Evolutionary conservation across 92 coral and sea anemone species (phyloP).

Genomic region (Umimayanthus kanabou): DNA sequence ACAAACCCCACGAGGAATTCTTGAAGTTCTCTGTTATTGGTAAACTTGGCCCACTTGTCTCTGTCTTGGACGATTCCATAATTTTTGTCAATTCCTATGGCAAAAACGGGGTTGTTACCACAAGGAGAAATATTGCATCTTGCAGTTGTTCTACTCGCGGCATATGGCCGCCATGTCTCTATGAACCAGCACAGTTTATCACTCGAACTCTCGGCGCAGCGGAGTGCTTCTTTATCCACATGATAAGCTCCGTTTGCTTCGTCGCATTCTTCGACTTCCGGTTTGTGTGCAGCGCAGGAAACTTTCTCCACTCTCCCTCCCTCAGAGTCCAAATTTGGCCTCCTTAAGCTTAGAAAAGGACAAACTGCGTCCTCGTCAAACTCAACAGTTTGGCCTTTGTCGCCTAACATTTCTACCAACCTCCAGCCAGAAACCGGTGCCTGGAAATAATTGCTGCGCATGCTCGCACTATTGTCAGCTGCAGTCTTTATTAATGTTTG

Average conservation of each 20-base stretch:
- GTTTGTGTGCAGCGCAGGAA: constrained; percentile 53
- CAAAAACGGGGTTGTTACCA: constrained; percentile 62
- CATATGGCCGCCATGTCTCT: constrained; percentile 57
- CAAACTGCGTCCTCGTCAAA: constrained; percentile 57
- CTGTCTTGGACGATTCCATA: constrained; percentile 67
- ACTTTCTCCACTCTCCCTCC: constrained; percentile 34
- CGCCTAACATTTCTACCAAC: constrained; percentile 34
- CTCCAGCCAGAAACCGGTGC: constrained; percentile 16
- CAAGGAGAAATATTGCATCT: constrained; percentile 72
- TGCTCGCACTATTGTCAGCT: background rate
- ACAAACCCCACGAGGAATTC: constrained; percentile 53
- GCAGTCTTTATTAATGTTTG: background rate
- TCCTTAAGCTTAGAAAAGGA: constrained; percentile 68
- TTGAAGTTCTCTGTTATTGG: constrained; percentile 52
- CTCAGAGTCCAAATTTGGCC: background rate
- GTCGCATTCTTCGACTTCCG: constrained; percentile 60
- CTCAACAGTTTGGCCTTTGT: constrained; percentile 25
- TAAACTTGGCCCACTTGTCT: constrained; percentile 41
- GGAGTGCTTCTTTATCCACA: constrained; percentile 53
- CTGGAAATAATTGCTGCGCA: background rate
- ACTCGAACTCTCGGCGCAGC: constrained; percentile 48
- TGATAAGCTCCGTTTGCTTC: constrained; percentile 70
- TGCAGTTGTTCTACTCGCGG: constrained; percentile 47
- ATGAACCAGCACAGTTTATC: constrained; percentile 55
- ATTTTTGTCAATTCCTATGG: constrained; percentile 67